Evolutionary conservation across 2,888 invertebrate species (phyloP).

Genomic region (Apodemia duryi): DNA sequence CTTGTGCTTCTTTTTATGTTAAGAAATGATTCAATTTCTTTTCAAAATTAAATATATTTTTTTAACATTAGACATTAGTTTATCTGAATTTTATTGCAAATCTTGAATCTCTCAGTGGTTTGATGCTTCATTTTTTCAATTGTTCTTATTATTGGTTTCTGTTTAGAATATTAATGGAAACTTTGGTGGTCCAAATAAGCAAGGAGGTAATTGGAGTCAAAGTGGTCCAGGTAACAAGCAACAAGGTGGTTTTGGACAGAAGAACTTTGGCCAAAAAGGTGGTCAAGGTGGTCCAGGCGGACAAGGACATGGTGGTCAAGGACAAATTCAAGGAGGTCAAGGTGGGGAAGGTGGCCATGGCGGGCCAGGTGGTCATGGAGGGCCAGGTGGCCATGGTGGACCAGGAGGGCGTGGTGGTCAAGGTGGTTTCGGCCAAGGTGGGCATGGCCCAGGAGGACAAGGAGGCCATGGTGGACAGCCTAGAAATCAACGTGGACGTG

Average conservation of each 20-base stretch:
- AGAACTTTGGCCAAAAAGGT: slow-evolving; percentile 25
- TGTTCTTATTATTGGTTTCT: slow-evolving; percentile 11
- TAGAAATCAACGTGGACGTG: slow-evolving; percentile 40
- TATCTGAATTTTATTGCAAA: too few relatives aligned
- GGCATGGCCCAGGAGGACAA: slow-evolving; percentile 34
- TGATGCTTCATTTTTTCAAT: slow-evolving; percentile 16
- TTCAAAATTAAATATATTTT: too few relatives aligned
- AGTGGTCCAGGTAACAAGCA: slow-evolving; percentile 48
- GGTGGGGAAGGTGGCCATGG: slow-evolving; percentile 23
- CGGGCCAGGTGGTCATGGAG: slow-evolving; percentile 16
- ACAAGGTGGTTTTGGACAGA: slow-evolving; percentile 38
- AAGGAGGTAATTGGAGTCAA: slow-evolving; percentile 47
- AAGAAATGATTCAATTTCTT: too few relatives aligned
- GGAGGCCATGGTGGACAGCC: slow-evolving; percentile 47
- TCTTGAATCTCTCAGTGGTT: too few relatives aligned
- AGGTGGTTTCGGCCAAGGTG: slow-evolving; percentile 22
- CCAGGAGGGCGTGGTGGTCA: slow-evolving; percentile 25
- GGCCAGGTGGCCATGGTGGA: slow-evolving; percentile 15
- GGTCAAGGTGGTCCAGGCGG: slow-evolving; percentile 36
- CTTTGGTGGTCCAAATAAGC: slow-evolving; percentile 56
- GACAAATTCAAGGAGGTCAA: slow-evolving; percentile 24
- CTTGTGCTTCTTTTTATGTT: too few relatives aligned
- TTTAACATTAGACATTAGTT: neutral
- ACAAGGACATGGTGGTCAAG: slow-evolving; percentile 33
- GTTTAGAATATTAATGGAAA: slow-evolving; percentile 62